A percentile compares a stretch with the other conserved stretches of the same genome.
Conservation (phyloP, 2,797 vertebrate genomes). For the Girardinus metallicus region DNA sequence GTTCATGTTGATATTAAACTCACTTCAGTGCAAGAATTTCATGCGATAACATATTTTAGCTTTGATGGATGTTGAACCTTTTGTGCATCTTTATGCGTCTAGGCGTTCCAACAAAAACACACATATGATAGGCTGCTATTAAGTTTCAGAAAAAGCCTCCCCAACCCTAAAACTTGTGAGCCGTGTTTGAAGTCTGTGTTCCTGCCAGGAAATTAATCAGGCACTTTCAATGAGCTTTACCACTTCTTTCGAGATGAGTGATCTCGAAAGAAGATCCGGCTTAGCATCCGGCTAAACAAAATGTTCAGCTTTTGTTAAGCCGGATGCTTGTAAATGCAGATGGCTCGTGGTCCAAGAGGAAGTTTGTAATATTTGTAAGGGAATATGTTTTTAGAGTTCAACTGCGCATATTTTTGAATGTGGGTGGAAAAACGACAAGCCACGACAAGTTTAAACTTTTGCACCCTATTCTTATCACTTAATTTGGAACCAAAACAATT, state of each 20-base stretch:
- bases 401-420: background rate
- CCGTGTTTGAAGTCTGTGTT: background rate
- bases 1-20: background rate
- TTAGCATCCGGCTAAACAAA: too few relatives aligned
- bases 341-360: rapidly evolving
- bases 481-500: background rate
- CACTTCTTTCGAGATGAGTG: background rate
- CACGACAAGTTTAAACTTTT: background rate
- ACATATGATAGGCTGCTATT: background rate
- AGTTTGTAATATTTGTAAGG: background rate
- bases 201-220: background rate
- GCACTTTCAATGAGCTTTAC: background rate
- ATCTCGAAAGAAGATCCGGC: too few relatives aligned
- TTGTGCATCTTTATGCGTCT: background rate
- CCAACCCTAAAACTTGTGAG: background rate
- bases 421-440: background rate
- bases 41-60: background rate
- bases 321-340: background rate
- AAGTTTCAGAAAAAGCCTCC: background rate
- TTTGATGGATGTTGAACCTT: background rate
- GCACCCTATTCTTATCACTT: background rate
- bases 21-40: background rate
- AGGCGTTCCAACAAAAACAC: background rate
- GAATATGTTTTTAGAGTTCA: background rate
- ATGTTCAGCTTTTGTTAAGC: background rate